phyloP scores from a whole-genome alignment of 2,113 vertebrate species.

The Rattus rattus region DNA sequence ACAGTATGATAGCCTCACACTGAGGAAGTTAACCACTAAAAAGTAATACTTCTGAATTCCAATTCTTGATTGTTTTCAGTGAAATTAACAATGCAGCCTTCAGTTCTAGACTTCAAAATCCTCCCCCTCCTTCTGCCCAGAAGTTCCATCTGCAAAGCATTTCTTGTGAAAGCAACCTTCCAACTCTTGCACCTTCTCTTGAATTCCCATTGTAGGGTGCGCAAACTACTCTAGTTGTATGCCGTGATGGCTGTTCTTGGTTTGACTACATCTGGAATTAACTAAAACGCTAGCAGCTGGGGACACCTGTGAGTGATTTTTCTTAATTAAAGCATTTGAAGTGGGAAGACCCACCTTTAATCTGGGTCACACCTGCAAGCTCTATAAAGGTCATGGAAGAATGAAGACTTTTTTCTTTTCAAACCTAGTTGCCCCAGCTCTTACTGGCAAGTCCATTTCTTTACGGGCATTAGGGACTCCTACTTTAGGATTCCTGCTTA shows the following conservation, averaged over 20 bases:
- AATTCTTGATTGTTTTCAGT: not conserved
- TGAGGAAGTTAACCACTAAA: not conserved
- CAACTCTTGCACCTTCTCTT: constrained; percentile 5
- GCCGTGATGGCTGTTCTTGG: not conserved
- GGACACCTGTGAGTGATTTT: not conserved
- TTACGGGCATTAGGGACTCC: not conserved
- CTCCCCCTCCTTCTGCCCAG: not conserved
- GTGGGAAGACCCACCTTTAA: not conserved
- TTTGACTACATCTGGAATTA: not conserved
- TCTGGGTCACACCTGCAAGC: not conserved
- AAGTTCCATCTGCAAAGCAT: not conserved
- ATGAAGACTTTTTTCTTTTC: too few relatives aligned
- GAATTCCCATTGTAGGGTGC: not conserved
- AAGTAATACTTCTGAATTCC: not conserved
- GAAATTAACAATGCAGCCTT: not conserved
- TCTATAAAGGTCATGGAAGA: not conserved
- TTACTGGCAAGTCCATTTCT: not conserved
- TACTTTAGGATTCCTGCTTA: not conserved
- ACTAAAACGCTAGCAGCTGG: not conserved
- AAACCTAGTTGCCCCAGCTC: not conserved
- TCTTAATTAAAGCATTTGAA: not conserved
- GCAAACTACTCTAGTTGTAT: not conserved
- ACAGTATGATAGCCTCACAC: not conserved
- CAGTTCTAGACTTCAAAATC: constrained; percentile 40
- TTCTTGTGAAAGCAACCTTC: not conserved